phyloP scores from a whole-genome alignment of 2,888 invertebrate species.

The Brachylomia viminalis region DNA sequence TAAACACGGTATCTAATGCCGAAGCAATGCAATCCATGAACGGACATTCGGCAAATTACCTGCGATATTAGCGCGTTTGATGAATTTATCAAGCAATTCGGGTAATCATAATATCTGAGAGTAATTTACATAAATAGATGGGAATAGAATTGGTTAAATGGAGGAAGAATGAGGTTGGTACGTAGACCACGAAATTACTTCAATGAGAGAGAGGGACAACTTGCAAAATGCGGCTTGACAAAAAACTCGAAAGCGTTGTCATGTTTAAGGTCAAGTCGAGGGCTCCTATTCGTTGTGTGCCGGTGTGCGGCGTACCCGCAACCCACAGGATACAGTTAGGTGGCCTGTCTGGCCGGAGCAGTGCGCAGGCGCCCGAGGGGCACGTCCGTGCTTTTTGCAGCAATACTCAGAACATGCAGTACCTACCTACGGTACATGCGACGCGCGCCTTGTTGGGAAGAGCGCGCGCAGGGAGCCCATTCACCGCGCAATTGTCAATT shows the following conservation, averaged over 20 bases:
- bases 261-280: conserved; percentile 23
- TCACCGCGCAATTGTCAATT: conserved; percentile 84
- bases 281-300: conserved; percentile 14
- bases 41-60: conserved; percentile 63
- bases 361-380: conserved; percentile 2
- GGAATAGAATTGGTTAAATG: conserved; percentile 20
- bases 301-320: conserved; percentile 18
- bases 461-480: conserved; percentile 81
- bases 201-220: not conserved
- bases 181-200: conserved; percentile 10
- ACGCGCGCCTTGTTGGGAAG: conserved; percentile 73
- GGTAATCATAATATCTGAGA: conserved; percentile 53
- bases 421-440: conserved; percentile 55
- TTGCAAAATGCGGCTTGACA: not conserved
- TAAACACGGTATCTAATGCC: conserved; percentile 60
- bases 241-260: conserved; percentile 19
- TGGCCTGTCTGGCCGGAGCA: conserved; percentile 34
- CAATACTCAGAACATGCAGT: conserved; percentile 52
- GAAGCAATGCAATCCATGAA: conserved; percentile 54
- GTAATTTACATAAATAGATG: conserved; percentile 43
- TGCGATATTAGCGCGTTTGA: conserved; percentile 42
- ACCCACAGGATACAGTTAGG: conserved; percentile 59
- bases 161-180: conserved; percentile 20
- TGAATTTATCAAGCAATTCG: conserved; percentile 60
- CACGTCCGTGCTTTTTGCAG: conserved; percentile 71